These are phyloP conservation scores for Hydriomena furcata DNA, from an alignment of 2,888 invertebrate species.

Conservation along the genomic window DNA sequence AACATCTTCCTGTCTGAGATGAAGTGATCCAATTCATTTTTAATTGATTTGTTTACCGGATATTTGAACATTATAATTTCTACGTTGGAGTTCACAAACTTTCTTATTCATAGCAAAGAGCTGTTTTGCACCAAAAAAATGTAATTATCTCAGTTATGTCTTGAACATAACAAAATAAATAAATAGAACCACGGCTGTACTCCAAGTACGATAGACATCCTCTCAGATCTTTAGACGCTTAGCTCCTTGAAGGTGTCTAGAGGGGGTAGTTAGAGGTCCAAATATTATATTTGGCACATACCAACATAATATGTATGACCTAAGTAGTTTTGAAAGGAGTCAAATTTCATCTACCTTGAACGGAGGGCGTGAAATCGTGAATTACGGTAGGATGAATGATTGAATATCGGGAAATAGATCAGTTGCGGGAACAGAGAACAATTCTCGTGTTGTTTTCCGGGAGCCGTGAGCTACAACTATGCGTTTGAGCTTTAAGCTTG, in stretches of 20 bases:
- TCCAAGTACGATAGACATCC: no score
- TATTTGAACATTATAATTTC: not conserved
- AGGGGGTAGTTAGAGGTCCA: no score
- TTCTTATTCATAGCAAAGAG: not conserved
- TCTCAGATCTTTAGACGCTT: no score
- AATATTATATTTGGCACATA: no score
- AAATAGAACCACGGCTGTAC: no score
- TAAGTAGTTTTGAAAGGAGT: conserved; percentile 1
- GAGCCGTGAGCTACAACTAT: conserved; percentile 1
- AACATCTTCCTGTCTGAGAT: not conserved
- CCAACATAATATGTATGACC: no score
- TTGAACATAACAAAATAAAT: no score
- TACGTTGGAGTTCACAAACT: not conserved
- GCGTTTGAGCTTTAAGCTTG: no score
- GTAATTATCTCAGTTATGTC: no score
- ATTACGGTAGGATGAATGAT: conserved; percentile 16
- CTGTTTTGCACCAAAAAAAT: not conserved
- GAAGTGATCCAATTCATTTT: not conserved
- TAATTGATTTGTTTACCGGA: not conserved
- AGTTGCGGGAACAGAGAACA: conserved; percentile 1
- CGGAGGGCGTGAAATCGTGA: conserved; percentile 8
- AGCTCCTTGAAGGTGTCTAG: no score
- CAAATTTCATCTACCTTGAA: conserved; percentile 2
- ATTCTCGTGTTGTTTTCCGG: no score
- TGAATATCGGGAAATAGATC: conserved; percentile 22